These are phyloP conservation scores for Phymastichus coffea DNA, from an alignment of 1,140 invertebrate species.

Conservation along the genomic window DNA sequence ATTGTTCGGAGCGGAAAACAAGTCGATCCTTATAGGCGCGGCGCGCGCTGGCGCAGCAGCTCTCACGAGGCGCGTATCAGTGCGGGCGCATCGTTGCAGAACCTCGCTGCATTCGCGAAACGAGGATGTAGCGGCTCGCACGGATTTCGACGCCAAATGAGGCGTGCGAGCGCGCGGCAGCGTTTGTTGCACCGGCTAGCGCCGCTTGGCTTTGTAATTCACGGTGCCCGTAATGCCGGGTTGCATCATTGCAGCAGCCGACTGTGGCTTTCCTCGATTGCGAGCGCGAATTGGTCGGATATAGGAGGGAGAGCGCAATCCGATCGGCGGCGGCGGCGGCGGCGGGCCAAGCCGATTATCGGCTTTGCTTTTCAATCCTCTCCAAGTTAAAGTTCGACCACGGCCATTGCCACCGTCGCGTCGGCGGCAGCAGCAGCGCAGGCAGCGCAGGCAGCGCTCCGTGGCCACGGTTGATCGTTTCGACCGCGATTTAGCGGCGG, in stretches of 20 bases:
- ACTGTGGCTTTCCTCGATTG: not conserved
- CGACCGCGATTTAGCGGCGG: too few species aligned
- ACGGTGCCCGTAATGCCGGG: not conserved
- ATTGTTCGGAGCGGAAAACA: too few species aligned
- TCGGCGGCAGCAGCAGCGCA: not conserved
- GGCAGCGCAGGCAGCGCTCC: not conserved
- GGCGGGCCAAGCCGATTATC: conserved; percentile 13
- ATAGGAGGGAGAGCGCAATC: not conserved
- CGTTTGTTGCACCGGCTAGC: not conserved
- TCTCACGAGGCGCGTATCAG: too few species aligned
- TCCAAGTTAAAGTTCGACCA: conserved; percentile 15
- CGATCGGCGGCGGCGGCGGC: conserved; percentile 5
- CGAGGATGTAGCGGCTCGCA: not conserved
- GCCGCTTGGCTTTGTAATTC: conserved; percentile 10
- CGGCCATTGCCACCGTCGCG: too few species aligned
- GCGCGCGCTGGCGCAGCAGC: too few species aligned
- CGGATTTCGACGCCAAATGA: conserved; percentile 3
- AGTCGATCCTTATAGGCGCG: too few species aligned
- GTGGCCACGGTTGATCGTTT: not conserved
- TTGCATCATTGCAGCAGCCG: conserved; percentile 1
- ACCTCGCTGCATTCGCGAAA: not conserved
- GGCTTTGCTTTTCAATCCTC: conserved; percentile 21
- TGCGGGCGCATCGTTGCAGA: not conserved
- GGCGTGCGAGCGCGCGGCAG: not conserved
- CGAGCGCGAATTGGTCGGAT: not conserved